phyloP scores from a whole-genome alignment of 2,797 vertebrate genomes.

The Manis pentadactyla region DNA sequence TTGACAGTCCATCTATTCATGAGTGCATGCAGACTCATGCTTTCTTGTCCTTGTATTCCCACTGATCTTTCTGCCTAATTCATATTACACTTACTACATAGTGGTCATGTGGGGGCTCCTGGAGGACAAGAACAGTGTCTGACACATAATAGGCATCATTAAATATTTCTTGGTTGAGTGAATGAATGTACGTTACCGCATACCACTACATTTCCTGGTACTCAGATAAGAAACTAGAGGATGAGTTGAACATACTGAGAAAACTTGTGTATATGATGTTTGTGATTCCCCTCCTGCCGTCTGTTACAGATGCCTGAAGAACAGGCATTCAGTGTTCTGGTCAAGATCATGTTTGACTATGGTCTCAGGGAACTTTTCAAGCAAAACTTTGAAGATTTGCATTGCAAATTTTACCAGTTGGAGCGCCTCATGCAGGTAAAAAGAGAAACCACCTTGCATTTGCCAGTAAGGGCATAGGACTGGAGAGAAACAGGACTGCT shows the following conservation, averaged over 20 bases:
- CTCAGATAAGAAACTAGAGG: background rate
- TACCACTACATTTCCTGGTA: conserved; percentile 17
- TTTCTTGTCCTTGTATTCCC: background rate
- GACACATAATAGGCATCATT: background rate
- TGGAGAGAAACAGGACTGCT: background rate
- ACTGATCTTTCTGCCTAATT: background rate
- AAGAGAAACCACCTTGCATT: background rate
- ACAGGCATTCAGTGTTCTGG: conserved; percentile 99
- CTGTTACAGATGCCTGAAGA: conserved; percentile 97
- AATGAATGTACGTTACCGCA: background rate
- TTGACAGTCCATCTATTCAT: background rate
- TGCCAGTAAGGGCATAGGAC: background rate
- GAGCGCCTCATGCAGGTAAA: conserved; percentile 98
- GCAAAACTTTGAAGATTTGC: conserved; percentile 99
- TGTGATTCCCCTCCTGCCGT: background rate
- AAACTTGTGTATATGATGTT: conserved; percentile 25
- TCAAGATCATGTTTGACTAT: conserved; percentile 99
- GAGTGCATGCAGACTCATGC: background rate
- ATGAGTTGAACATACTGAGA: background rate
- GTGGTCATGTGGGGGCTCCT: background rate
- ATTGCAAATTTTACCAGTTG: conserved; percentile 99
- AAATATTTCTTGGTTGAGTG: background rate
- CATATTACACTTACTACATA: background rate
- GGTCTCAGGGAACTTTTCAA: conserved; percentile 99
- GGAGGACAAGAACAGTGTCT: background rate